phyloP scores from a whole-genome alignment of 2,888 invertebrate genomes.

The Caenorhabditis afra region DNA sequence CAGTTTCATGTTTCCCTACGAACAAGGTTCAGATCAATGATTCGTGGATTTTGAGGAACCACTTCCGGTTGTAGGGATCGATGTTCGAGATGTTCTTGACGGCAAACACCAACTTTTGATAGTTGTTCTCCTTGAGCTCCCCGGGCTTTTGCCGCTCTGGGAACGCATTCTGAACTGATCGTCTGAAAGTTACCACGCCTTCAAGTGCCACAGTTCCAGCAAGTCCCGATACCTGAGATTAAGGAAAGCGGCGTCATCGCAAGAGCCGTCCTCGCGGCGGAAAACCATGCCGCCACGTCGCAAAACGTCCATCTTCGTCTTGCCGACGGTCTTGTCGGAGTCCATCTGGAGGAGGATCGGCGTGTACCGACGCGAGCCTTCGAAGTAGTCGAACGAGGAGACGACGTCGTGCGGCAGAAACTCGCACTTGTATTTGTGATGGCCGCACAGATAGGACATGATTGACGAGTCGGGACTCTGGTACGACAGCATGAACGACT shows the following conservation, averaged over 20 bases:
- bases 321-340: slow-evolving; percentile 14
- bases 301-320: slow-evolving; percentile 47
- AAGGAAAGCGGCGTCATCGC: slow-evolving; percentile 13
- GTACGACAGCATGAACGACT: slow-evolving; percentile 28
- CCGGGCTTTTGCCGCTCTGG: neutral
- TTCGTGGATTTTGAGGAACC: slow-evolving; percentile 32
- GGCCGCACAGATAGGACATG: slow-evolving; percentile 37
- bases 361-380: slow-evolving; percentile 18
- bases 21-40: slow-evolving; percentile 21
- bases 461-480: slow-evolving; percentile 44
- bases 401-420: slow-evolving; percentile 36
- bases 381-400: slow-evolving; percentile 48
- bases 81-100: slow-evolving; percentile 27
- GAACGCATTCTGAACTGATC: neutral
- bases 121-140: neutral
- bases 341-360: slow-evolving; percentile 44
- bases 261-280: slow-evolving; percentile 29
- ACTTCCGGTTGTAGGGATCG: slow-evolving; percentile 34
- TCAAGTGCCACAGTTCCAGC: no score
- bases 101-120: neutral
- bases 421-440: slow-evolving; percentile 34
- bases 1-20: no score
- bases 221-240: neutral
- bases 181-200: neutral
- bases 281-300: slow-evolving; percentile 23